Evolutionary conservation across 2,888 invertebrate genomes (phyloP), one percentile per base, ranked within the genome.

Genomic region (Pterostichus niger): DNA sequence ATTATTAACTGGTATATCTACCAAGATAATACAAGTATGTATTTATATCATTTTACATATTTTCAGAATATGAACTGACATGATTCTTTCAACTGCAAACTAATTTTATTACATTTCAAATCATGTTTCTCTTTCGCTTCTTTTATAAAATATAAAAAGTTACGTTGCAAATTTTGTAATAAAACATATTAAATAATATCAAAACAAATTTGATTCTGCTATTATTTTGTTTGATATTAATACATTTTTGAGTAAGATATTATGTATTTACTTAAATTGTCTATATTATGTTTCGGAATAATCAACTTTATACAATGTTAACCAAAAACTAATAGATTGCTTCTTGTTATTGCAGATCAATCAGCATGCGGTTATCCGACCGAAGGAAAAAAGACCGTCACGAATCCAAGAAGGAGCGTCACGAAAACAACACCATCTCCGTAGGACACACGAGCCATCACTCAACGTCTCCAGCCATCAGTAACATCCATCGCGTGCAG

Each of bases 401-500:
- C 59, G 84, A 84, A n/a, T 80, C 79, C 24, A 84, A 84, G 49
- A 84, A 83, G 9, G 82, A 83, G 33, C 52, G 61, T 24, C 44
- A 82, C 24, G 84, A 84, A 31, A 75, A 76, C 31, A 44, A 49
- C 46, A 76, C 84, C 35, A 56, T 80, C 64, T 64, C 80, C 17
- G 81, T 81, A 2, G 81, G 76, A 1, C 80, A 76, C 24, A 54
- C 76, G 4, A 80, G 84, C 33, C 77, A 64, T n/a, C 56, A 61
- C 13, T 78, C 82, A 2, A 52, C 84, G 10, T 46, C 71, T n/a
- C 75, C 84, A n/a, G 85, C 84, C 83, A 85, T 85, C 81, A 84
- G 85, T 33, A 86, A 89, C 9, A 91, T 93, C 64, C 92, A 92
- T 87, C 89, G 90, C 84, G 90, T 93, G 83, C 92, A 92, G 85